Base-by-base conservation (phyloP, 2,113 vertebrate species). In the Neotragus moschatus region DNA sequence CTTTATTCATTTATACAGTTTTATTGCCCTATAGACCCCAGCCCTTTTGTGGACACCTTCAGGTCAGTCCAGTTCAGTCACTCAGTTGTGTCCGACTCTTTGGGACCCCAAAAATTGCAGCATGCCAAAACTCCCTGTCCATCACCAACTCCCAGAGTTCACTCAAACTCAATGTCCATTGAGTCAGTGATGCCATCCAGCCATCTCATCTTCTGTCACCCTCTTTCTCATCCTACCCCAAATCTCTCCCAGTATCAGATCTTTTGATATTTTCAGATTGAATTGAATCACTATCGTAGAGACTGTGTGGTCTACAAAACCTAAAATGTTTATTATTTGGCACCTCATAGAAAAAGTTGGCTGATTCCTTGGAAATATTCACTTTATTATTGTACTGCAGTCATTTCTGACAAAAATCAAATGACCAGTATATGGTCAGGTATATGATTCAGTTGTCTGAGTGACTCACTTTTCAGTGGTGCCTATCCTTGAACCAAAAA, bases 371-470 rank as follows among this genome's bases (percentile, higher is more conserved):
- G 17, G 60, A 73, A 73, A 73, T 15, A 53, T 28, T 55, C 19
- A 23, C 92, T 92, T 81, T 58, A 11, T 16, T 60, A 28, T 13
- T 39, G 6, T 23, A 87, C 3, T 39, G 26, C 19, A 21, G 10
- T 95, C 56, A 66, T 26, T 19, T 92, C 56, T 88, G 73, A 87
- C 61, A 92, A 92, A 87, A 81, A 81, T 79, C 81, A 88, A 70
- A 14, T 43, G 19, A 80, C 23, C 17, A 66, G 4, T 36, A 30
- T 86, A 91, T 11, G 43, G 45, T 47, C 33, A 43, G 23, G 10
- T 30, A 47, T 87, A 43, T 33, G 66, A 7, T 7, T 91, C 6
- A 45, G 80, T 16, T 66, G 8, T 51, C 33, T 81, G 56, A 70
- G 43, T 43, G 13, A 45, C 7, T 11, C 1, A 30, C 66, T 86